Base-by-base conservation (phyloP, 2,888 invertebrate species). In the Rhorus exstirpatorius region DNA sequence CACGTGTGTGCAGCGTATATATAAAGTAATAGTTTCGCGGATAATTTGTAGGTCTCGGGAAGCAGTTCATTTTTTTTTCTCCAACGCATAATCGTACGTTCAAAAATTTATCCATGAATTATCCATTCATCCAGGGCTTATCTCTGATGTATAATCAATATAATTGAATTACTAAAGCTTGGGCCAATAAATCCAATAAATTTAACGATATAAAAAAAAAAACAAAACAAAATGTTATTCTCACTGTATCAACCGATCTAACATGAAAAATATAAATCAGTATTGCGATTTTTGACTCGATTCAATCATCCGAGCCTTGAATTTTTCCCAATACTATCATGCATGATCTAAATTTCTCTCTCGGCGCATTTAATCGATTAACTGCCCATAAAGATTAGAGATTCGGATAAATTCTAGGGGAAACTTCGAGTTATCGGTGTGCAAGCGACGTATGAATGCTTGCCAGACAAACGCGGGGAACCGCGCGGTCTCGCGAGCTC, bases 1-100 rank as follows among this genome's bases (percentile, higher is more conserved):
- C 55, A 79, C 74, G 55, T 71, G 63, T 26, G 26, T 55, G 75
- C 31, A 26, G 19, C 17, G 1, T 71, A n/a, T n/a, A n/a, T n/a
- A n/a, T 46, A 74, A 70, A 31, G 74, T 24, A 58, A 68, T 67
- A 77, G 53, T 46, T 60, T 65, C 17, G 12, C 7, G 12, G 53
- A 68, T 71, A 82, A 79, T 79, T 81, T 81, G 78, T 82, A 78
- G 81, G 78, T 82, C 78, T 78, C 53, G 68, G 41, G 61, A 51
- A 65, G 49, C 21, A n/a, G 19, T 35, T 68, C 21, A 14, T 31
- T 35, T 51, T 51, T 51, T 61, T 38, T 68, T 17, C 24, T 38
- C 4, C 3, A 38, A 35, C 21, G 31, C 67, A 49, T 49, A 51
- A 49, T 49, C 35, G 0, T 19, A 12, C 41, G 10, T 19, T 19